phyloP scores from a whole-genome alignment of 2,888 invertebrate species.

The Melipona beecheii region DNA sequence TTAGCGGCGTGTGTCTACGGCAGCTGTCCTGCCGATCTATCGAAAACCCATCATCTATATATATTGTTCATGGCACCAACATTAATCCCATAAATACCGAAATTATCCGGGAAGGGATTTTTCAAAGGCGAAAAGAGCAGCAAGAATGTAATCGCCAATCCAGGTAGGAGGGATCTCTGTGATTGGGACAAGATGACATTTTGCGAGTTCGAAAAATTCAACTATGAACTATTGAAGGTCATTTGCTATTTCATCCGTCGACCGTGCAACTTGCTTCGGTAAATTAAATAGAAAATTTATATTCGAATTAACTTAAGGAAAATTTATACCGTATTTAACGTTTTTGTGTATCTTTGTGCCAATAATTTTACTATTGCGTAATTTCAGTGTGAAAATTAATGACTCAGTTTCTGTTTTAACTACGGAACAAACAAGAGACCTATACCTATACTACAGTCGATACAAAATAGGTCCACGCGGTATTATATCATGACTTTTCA shows the following conservation, averaged over 20 bases:
- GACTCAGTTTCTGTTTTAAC: too few species aligned
- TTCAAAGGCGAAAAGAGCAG: slow-evolving; percentile 30
- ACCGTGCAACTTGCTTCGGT: not conserved
- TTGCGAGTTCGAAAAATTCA: not conserved
- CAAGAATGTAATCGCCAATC: slow-evolving; percentile 28
- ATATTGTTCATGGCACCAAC: slow-evolving; percentile 70
- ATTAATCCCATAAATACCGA: slow-evolving; percentile 83
- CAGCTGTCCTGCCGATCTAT: slow-evolving; percentile 79
- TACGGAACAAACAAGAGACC: too few species aligned
- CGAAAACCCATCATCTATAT: slow-evolving; percentile 77
- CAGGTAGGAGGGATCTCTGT: slow-evolving; percentile 25
- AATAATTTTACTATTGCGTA: too few species aligned
- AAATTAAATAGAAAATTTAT: not conserved
- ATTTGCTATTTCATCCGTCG: not conserved
- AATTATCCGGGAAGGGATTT: slow-evolving; percentile 75
- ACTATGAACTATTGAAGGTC: not conserved
- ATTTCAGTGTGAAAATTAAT: too few species aligned
- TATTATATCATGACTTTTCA: too few species aligned
- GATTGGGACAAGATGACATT: not conserved
- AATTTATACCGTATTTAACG: not conserved
- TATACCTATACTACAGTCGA: too few species aligned
- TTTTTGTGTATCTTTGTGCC: too few species aligned
- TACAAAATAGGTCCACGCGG: too few species aligned
- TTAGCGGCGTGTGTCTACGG: slow-evolving; percentile 75
- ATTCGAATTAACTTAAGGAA: not conserved